These are phyloP conservation scores for Atethmia centrago DNA, from an alignment of 2,888 invertebrate genomes.

Conservation along the genomic window DNA sequence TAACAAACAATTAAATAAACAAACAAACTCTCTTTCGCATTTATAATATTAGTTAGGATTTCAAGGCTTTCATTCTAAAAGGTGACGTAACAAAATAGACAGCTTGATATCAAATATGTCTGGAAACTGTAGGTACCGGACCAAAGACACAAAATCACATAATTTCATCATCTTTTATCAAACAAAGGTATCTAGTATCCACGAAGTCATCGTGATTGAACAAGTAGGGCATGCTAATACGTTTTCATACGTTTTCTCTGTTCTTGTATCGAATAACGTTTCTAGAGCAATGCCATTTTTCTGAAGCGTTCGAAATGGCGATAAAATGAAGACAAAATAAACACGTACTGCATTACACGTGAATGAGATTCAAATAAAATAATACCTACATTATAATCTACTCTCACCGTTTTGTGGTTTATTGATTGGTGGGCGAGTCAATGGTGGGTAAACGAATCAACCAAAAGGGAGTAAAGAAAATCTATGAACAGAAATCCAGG, in stretches of 20 bases:
- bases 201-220: conserved; percentile 28
- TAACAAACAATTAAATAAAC: too few relatives aligned
- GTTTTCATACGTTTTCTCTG: conserved; percentile 7
- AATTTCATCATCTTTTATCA: conserved; percentile 13
- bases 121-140: conserved; percentile 4
- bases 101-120: conserved; percentile 6
- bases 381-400: not conserved
- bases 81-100: not conserved
- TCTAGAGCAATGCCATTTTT: conserved; percentile 16
- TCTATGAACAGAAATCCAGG: conserved; percentile 28
- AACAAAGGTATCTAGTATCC: conserved; percentile 7
- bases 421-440: conserved; percentile 40
- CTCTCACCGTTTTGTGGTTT: not conserved
- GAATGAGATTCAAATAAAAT: conserved; percentile 5
- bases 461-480: not conserved
- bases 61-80: not conserved
- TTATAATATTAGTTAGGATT: too few relatives aligned
- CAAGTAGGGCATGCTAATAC: conserved; percentile 21
- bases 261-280: conserved; percentile 4
- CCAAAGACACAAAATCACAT: conserved; percentile 12
- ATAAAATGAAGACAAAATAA: not conserved
- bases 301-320: not conserved
- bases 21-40: too few relatives aligned
- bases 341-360: too few relatives aligned
- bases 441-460: conserved; percentile 3